phyloP scores from a whole-genome alignment of 2,113 vertebrate species.

The Corythoichthys haematopterus region DNA sequence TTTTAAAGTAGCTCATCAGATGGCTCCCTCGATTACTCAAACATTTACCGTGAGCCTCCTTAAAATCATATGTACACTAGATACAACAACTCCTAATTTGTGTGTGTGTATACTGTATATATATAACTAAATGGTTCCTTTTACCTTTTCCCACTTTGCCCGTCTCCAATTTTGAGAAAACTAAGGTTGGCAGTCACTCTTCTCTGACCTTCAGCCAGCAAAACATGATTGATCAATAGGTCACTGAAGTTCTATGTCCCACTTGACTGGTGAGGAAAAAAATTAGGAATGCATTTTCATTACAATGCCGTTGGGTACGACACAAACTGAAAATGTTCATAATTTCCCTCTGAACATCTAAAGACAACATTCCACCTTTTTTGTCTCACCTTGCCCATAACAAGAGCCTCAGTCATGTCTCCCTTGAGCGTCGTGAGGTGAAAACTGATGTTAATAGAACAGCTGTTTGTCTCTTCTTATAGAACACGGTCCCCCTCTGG shows the following conservation, averaged over 20 bases:
- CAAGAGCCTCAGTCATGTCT: constrained; percentile 19
- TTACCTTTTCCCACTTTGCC: not conserved
- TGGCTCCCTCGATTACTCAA: not conserved
- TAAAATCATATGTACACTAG: not conserved
- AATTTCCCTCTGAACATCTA: not conserved
- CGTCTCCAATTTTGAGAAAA: not conserved
- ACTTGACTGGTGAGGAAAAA: constrained; percentile 18
- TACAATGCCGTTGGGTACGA: not conserved
- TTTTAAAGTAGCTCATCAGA: not conserved
- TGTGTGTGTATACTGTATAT: not conserved
- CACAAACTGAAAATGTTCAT: not conserved
- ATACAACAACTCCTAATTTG: not conserved
- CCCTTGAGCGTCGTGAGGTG: constrained; percentile 18
- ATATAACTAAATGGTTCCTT: not conserved
- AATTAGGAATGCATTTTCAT: constrained; percentile 32
- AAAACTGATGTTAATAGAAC: constrained; percentile 24
- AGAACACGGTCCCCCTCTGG: constrained; percentile 16
- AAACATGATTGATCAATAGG: constrained; percentile 37
- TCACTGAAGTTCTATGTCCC: constrained; percentile 11
- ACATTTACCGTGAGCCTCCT: not conserved
- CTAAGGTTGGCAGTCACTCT: constrained; percentile 23
- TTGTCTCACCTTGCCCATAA: constrained; percentile 17
- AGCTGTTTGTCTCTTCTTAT: constrained; percentile 18
- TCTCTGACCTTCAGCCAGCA: constrained; percentile 37
- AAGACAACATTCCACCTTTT: constrained; percentile 2